Evolutionary conservation across 2,113 vertebrate species (phyloP).

Genomic region (Brevimyrus niger): DNA sequence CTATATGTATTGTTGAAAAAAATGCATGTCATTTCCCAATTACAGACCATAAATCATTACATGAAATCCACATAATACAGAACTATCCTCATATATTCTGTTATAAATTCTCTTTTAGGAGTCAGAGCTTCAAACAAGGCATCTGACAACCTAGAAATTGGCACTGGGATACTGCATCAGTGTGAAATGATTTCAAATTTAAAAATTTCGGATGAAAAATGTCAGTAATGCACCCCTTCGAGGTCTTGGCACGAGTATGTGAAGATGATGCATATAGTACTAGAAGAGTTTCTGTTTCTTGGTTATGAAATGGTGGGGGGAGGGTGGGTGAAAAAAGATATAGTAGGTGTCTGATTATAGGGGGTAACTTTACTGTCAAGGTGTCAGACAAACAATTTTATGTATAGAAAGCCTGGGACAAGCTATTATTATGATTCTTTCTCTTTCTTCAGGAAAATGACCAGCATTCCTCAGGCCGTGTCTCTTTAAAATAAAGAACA

Average conservation of each 20-base stretch:
- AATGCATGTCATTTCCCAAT: neutral
- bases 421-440: constrained; percentile 49
- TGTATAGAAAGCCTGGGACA: constrained; percentile 53
- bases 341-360: constrained; percentile 48
- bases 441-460: constrained; percentile 18
- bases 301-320: constrained; percentile 19
- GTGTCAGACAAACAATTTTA: constrained; percentile 60
- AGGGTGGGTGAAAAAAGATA: constrained; percentile 48
- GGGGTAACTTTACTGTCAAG: constrained; percentile 53
- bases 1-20: neutral
- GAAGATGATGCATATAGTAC: constrained; percentile 43
- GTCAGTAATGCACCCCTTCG: constrained; percentile 50
- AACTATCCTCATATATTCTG: neutral
- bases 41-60: neutral
- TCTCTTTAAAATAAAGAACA: constrained; percentile 40
- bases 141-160: constrained; percentile 49
- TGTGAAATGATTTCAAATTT: constrained; percentile 19
- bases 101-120: constrained; percentile 43
- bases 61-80: neutral
- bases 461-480: neutral
- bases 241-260: constrained; percentile 44
- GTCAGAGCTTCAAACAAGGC: constrained; percentile 47
- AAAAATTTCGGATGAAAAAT: constrained; percentile 49
- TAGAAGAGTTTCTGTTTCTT: constrained; percentile 17
- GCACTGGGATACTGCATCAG: neutral